Evolutionary conservation across 2,113 vertebrate genomes (phyloP), one percentile per base, ranked within the genome.

Genomic region (Machaerirhynchus nigripectus): DNA sequence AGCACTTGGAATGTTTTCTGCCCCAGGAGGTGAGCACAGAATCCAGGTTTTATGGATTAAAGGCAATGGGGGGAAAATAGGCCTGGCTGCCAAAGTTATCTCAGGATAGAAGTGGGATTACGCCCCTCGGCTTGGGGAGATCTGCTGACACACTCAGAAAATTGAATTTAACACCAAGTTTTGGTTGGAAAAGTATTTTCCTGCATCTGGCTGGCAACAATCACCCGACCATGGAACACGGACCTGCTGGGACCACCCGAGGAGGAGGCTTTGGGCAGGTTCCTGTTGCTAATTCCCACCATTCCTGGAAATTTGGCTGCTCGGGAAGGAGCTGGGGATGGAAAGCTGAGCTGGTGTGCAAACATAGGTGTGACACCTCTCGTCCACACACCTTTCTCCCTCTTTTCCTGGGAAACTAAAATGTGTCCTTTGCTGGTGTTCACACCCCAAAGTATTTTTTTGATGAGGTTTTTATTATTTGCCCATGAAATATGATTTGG

Each of bases 21-120:
- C 70, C 90, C 92, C 88, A 33, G 90, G 90, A 95, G 90, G 76
- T 44, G 92, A 92, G 49, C 40, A 50, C 83, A 96, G 60, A 75
- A 71, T 28, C 88, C 92, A 92, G 90, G 81, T 87, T 97, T 97
- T 84, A 64, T 33, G 92, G 95, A 95, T 96, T 94, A 96, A 95
- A 96, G 65, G 82, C 68, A 80, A 74, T 23, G 11, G 31, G 67
- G 79, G 78, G 7, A 53, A 91, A 95, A 82, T 0, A 61, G 73
- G 87, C 44, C 69, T 55, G 80, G 64, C 92, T 97, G 92, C 96
- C 88, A 93, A 87, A 94, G 19, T 53, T 67, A 64, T 60, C 92
- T 78, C 10, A 46, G 96, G 92, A 15, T 92, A 3, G 64, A 75
- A 84, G 61, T 15, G 73, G 90, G 90, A 93, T 96, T 94, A 84